A percentile compares a stretch with the other conserved stretches of the same genome.
phyloP scores from a whole-genome alignment of 1,140 invertebrate species.

The Wasmannia auropunctata region DNA sequence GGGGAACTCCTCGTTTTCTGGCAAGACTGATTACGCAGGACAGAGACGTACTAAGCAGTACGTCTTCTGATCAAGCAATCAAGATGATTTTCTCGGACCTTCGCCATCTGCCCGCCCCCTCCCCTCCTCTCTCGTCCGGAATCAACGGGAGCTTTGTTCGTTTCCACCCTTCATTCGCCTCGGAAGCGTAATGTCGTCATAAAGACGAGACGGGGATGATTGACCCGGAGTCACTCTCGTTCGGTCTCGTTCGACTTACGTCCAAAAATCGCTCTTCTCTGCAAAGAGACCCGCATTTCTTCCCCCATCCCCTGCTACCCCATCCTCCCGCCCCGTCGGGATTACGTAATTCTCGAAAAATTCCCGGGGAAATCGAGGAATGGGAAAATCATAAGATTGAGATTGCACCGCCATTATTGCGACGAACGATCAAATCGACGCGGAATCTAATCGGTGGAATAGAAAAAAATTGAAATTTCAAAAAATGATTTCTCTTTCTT shows the following conservation, averaged over 20 bases:
- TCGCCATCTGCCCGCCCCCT: not conserved
- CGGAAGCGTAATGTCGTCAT: constrained; percentile 33
- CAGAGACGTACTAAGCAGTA: constrained; percentile 19
- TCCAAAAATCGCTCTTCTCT: constrained; percentile 4
- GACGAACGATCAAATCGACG: not conserved
- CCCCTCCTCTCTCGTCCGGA: not conserved
- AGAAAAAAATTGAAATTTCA: not conserved
- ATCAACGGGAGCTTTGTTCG: constrained; percentile 22
- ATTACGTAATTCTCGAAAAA: constrained; percentile 52
- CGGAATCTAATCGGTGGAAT: not conserved
- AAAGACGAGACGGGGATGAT: constrained; percentile 30
- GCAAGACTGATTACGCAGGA: not conserved
- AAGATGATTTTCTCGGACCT: constrained; percentile 26
- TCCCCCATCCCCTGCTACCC: not conserved
- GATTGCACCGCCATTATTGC: constrained; percentile 22
- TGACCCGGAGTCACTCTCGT: constrained; percentile 36
- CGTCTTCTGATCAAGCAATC: not conserved
- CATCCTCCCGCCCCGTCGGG: not conserved
- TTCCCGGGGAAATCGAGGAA: constrained; percentile 4
- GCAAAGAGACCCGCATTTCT: constrained; percentile 18
- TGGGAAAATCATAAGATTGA: constrained; percentile 32
- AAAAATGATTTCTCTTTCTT: not conserved
- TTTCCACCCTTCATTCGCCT: not conserved
- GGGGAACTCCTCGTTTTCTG: not conserved
- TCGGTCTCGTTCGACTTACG: constrained; percentile 25